Evolutionary conservation across 2,888 invertebrate genomes (phyloP), one percentile per base, ranked within the genome.

Genomic region (Carcina quercana): DNA sequence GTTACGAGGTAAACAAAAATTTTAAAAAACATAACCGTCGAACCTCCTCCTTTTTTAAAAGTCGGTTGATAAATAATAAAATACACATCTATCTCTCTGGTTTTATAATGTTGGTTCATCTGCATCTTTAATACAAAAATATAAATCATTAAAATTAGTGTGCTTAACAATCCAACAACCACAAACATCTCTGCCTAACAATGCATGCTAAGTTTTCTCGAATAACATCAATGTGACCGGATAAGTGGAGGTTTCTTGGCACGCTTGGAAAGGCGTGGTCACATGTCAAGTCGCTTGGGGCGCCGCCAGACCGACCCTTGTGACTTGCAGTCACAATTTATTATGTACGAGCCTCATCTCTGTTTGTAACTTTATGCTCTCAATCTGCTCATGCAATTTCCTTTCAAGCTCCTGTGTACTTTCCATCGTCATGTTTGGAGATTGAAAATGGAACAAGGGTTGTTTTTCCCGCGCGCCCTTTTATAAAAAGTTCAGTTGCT

Each of bases 261-360:
- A 21, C 13, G 17, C 28, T 25, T 22, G n/a, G 28, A 34, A 40
- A 50, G 44, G 38, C 34, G 37, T 30, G 33, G 29, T 42, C 39
- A 47, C 47, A 47, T 43, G 47, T 54, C 45, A 52, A 39, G 38
- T 26, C 36, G 39, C 44, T 57, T 50, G 50, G 56, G 45, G 26
- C 15, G 8, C 20, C 27, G 53, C 56, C 53, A 55, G 24, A 6
- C 11, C 12, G 24, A 8, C n/a, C 25, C n/a, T 24, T 22, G 28
- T 22, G 21, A 30, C 25, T 25, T 32, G 25, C 40, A 17, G 14
- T 28, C 28, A 32, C 38, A 30, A 32, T 41, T 38, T 38, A 36
- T 41, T 36, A 38, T 28, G 36, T 30, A 36, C 32, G 14, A 15
- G 27, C 29, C 32, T 28, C 36, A 36, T 41, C 35, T 36, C 30